phyloP scores from a whole-genome alignment of 2,888 invertebrate genomes.

The Apodemia zela region DNA sequence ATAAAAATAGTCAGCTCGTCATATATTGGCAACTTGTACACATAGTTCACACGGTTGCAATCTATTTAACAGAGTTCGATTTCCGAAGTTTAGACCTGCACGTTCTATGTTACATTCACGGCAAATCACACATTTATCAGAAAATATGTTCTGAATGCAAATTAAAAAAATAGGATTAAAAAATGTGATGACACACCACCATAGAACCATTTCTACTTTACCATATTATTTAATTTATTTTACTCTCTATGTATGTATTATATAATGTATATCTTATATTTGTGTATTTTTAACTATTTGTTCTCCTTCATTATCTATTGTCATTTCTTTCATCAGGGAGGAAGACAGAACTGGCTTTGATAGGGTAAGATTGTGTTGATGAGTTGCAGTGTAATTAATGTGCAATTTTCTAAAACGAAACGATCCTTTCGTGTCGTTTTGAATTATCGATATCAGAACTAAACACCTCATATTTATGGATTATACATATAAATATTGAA shows the following conservation, averaged over 20 bases:
- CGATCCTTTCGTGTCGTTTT: conserved; percentile 36
- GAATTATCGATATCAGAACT: conserved; percentile 30
- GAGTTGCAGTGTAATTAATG: conserved; percentile 67
- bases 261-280: conserved; percentile 31
- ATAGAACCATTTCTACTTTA: conserved; percentile 15
- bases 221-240: conserved; percentile 28
- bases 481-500: background rate
- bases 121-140: conserved; percentile 20
- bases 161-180: conserved; percentile 26
- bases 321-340: conserved; percentile 80
- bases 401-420: conserved; percentile 41
- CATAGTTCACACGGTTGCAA: background rate
- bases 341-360: conserved; percentile 79
- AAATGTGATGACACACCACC: conserved; percentile 15
- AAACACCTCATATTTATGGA: conserved; percentile 1
- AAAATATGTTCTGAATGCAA: conserved; percentile 74
- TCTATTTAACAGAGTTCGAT: conserved; percentile 16
- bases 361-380: conserved; percentile 78
- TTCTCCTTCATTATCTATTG: conserved; percentile 44
- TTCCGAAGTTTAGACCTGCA: conserved; percentile 31
- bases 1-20: too few relatives aligned
- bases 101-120: conserved; percentile 21
- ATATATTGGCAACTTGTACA: too few relatives aligned
- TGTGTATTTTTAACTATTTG: conserved; percentile 37
- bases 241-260: conserved; percentile 30